phyloP scores from a whole-genome alignment of 2,113 vertebrate species.

The Charadrius vociferus region DNA sequence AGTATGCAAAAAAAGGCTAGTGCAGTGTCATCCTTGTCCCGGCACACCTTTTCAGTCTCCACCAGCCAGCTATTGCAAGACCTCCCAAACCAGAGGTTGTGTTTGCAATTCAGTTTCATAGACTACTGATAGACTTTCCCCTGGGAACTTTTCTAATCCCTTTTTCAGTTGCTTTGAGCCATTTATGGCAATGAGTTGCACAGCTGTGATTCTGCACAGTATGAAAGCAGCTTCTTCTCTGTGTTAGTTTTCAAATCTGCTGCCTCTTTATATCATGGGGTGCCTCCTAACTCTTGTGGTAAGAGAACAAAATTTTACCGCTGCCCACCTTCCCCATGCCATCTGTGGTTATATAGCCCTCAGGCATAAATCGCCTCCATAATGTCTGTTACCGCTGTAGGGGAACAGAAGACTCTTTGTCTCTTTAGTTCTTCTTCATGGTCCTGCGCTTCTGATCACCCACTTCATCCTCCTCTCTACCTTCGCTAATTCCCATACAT shows the following conservation, averaged over 20 bases:
- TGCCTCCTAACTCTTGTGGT: neutral
- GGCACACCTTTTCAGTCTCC: neutral
- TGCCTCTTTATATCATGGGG: neutral
- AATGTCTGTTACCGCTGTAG: neutral
- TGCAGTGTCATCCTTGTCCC: neutral
- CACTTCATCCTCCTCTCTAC: neutral
- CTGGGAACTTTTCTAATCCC: neutral
- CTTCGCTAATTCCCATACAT: neutral
- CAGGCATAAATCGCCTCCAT: neutral
- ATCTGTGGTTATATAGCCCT: neutral
- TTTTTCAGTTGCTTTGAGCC: conserved; percentile 19
- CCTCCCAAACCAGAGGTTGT: neutral
- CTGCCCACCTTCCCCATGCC: neutral
- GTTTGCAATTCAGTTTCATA: neutral
- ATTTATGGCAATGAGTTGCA: neutral
- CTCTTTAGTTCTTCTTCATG: neutral
- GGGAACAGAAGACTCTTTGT: neutral
- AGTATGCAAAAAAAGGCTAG: neutral
- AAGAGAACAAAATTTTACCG: neutral
- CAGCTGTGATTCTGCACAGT: neutral
- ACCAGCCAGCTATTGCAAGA: neutral
- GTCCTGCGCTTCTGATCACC: neutral
- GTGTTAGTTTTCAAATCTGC: neutral
- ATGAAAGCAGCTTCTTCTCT: neutral
- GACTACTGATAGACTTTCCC: neutral